These are phyloP conservation scores for Mastomys coucha DNA, from an alignment of 2,113 vertebrate species.

Conservation along the genomic window DNA sequence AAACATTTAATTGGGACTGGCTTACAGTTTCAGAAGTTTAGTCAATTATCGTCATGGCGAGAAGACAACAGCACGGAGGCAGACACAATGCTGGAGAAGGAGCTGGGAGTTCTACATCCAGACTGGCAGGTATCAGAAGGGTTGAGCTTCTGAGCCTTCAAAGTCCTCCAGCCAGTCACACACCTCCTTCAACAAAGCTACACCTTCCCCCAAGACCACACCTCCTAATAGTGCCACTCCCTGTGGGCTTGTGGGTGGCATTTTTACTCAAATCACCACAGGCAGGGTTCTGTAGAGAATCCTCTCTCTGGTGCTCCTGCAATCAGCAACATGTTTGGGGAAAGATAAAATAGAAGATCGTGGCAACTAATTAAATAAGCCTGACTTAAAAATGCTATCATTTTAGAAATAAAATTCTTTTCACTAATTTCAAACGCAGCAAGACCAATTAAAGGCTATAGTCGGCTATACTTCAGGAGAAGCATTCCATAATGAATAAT, in stretches of 20 bases:
- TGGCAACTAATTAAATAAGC: conserved; percentile 45
- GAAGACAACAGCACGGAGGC: background rate
- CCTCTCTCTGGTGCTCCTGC: background rate
- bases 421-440: conserved; percentile 47
- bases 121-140: background rate
- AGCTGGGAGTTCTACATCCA: background rate
- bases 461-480: background rate
- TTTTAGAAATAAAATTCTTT: background rate
- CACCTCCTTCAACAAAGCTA: background rate
- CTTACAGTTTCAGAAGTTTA: background rate
- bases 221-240: background rate
- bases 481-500: conserved; percentile 38
- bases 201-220: background rate
- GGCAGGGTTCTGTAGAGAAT: background rate
- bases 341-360: conserved; percentile 31
- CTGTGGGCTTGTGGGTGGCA: background rate
- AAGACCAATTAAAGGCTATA: conserved; percentile 44
- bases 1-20: background rate
- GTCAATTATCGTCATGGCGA: background rate
- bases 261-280: background rate
- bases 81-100: background rate
- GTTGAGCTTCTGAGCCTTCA: background rate
- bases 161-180: background rate
- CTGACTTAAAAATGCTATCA: conserved; percentile 15
- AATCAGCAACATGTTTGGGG: background rate